These are phyloP conservation scores for Drosophila parthenogenetica DNA, from an alignment of 2,888 invertebrate species.

Conservation along the genomic window DNA sequence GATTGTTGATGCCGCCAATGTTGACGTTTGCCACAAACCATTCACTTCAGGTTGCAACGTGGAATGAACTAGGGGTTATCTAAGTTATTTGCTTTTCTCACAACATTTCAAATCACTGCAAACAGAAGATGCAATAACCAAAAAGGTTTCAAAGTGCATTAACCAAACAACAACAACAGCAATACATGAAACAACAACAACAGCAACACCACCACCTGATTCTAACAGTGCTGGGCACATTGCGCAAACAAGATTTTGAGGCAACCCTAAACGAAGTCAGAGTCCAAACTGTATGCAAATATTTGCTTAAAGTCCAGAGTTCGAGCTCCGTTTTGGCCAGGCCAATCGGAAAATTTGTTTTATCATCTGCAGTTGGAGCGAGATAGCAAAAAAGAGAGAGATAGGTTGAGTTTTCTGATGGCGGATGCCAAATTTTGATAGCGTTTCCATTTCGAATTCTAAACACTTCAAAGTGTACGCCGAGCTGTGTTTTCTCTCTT, in stretches of 20 bases:
- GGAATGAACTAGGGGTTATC: conserved; percentile 17
- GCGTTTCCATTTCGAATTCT: conserved; percentile 13
- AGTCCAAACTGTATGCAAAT: conserved; percentile 66
- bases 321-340: conserved; percentile 24
- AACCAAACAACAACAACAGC: conserved; percentile 38
- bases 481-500: conserved; percentile 8
- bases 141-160: conserved; percentile 57
- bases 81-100: conserved; percentile 73
- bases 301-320: conserved; percentile 50
- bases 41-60: conserved; percentile 10
- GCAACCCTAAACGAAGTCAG: conserved; percentile 29
- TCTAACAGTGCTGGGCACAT: conserved; percentile 36
- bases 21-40: conserved; percentile 18
- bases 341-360: conserved; percentile 33
- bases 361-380: conserved; percentile 27
- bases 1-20: conserved; percentile 7
- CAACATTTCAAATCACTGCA: conserved; percentile 69
- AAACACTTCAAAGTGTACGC: conserved; percentile 47
- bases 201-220: conserved; percentile 27
- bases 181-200: conserved; percentile 16
- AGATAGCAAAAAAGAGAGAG: not conserved
- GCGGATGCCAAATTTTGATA: conserved; percentile 20
- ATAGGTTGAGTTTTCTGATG: conserved; percentile 10
- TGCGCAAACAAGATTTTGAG: conserved; percentile 42
- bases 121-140: conserved; percentile 50